Evolutionary conservation across 2,797 vertebrate species (phyloP).

Genomic region (Echeneis naucrates): DNA sequence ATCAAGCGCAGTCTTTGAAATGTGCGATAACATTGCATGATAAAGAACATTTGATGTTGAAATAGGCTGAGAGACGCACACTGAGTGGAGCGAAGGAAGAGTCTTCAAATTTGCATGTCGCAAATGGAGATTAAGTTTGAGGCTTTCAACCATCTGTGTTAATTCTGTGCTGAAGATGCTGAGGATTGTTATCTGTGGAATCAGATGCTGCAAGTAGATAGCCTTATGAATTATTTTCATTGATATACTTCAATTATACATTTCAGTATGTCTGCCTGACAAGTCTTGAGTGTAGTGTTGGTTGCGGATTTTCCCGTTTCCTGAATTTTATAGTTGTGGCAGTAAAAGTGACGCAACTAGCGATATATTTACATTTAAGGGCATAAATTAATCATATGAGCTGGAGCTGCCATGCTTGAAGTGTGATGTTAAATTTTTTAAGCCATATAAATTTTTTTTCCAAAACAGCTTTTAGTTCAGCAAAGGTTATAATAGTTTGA

Average conservation of each 20-base stretch:
- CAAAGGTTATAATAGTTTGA: not conserved
- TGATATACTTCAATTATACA: conserved; percentile 61
- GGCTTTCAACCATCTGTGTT: conserved; percentile 56
- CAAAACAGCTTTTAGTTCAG: not conserved
- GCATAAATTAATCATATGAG: not conserved
- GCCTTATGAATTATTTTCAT: conserved; percentile 63
- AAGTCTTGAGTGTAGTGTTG: conserved; percentile 36
- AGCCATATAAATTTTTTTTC: not conserved
- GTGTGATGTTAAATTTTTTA: not conserved
- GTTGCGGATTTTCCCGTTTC: conserved; percentile 25
- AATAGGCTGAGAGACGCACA: conserved; percentile 57
- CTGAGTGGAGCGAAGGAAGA: conserved; percentile 45
- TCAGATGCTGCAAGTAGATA: conserved; percentile 55
- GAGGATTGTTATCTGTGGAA: conserved; percentile 46
- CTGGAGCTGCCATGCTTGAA: not conserved
- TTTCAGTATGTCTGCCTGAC: conserved; percentile 39
- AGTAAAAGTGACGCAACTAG: not conserved
- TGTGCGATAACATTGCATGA: conserved; percentile 56
- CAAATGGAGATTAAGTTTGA: conserved; percentile 57
- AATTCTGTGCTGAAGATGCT: conserved; percentile 51
- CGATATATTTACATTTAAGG: conserved; percentile 8
- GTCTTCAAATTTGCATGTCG: conserved; percentile 62
- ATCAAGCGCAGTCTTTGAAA: conserved; percentile 64
- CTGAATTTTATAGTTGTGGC: conserved; percentile 24
- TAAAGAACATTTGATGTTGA: conserved; percentile 69